A percentile compares a stretch with the other conserved stretches of the same genome.
phyloP scores from a whole-genome alignment of 2,797 vertebrate species.

The Gymnoscopelus braueri region DNA sequence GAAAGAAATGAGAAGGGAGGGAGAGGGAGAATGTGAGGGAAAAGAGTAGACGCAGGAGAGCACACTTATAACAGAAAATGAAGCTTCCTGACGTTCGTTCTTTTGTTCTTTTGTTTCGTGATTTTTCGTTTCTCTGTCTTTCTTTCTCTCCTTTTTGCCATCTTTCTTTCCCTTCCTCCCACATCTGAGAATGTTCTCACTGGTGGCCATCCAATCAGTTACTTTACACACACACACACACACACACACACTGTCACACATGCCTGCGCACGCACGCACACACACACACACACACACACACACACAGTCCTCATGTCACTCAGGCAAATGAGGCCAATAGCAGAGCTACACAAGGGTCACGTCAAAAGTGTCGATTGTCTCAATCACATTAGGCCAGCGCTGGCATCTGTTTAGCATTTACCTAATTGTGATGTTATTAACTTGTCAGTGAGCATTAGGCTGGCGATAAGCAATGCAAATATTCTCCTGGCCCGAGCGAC shows the following conservation, averaged over 20 bases:
- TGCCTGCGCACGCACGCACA: conserved; percentile 12
- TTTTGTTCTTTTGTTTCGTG: background rate
- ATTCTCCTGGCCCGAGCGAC: conserved; percentile 70
- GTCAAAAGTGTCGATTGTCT: conserved; percentile 94
- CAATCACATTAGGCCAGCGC: conserved; percentile 92
- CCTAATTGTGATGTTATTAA: conserved; percentile 99
- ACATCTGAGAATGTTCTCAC: conserved; percentile 54
- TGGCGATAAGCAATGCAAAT: conserved; percentile 88
- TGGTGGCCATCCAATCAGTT: conserved; percentile 52
- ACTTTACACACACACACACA: background rate
- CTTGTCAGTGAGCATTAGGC: conserved; percentile 97
- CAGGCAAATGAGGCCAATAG: conserved; percentile 77
- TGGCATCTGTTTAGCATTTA: conserved; percentile 97
- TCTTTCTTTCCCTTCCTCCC: conserved; percentile 21
- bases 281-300: conserved; percentile 2
- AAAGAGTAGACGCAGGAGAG: conserved; percentile 2
- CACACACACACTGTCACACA: conserved; percentile 32
- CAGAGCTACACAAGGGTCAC: conserved; percentile 80
- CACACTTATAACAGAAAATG: conserved; percentile 43
- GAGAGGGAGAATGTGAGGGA: conserved; percentile 36
- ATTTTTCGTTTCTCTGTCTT: too few species aligned
- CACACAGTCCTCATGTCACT: conserved; percentile 65
- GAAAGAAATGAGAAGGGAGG: conserved; percentile 42
- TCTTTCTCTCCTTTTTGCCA: background rate
- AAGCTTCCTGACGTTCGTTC: conserved; percentile 28